Percentiles rank a stretch among this genome's conserved stretches.
These are phyloP conservation scores for Lochmaea capreae DNA, from an alignment of 2,888 invertebrate genomes.

Conservation along the genomic window DNA sequence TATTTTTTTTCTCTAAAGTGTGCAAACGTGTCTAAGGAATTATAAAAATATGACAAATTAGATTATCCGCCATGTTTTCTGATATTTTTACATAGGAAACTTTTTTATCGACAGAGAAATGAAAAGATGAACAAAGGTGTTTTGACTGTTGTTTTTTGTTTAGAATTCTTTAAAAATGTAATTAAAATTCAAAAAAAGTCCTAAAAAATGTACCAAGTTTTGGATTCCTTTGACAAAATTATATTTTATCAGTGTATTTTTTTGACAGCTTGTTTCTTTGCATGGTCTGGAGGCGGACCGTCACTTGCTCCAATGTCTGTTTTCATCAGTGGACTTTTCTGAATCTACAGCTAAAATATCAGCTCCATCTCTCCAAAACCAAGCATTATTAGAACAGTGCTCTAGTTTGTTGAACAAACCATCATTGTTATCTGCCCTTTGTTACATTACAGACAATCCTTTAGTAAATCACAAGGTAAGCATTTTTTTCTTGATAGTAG, in stretches of 20 bases:
- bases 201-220: conserved; percentile 36
- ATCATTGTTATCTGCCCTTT: conserved; percentile 87
- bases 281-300: conserved; percentile 98
- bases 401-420: conserved; percentile 85
- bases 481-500: conserved; percentile 9
- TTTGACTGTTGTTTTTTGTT: conserved; percentile 57
- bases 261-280: conserved; percentile 82
- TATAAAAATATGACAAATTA: conserved; percentile 51
- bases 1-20: conserved; percentile 19
- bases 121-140: conserved; percentile 59
- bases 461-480: conserved; percentile 79
- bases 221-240: conserved; percentile 41
- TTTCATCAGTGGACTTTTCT: conserved; percentile 88
- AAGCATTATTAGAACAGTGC: conserved; percentile 84
- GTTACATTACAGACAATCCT: conserved; percentile 88
- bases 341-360: conserved; percentile 71
- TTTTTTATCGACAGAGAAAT: conserved; percentile 55
- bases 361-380: conserved; percentile 72
- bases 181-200: conserved; percentile 44
- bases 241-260: conserved; percentile 57
- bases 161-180: conserved; percentile 50
- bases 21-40: conserved; percentile 32
- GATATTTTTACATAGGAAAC: conserved; percentile 36
- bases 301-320: conserved; percentile 94
- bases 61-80: conserved; percentile 56